Evolutionary conservation across 2,113 vertebrate genomes (phyloP), one percentile per base, ranked within the genome.

Genomic region (Accipiter virgatus): DNA sequence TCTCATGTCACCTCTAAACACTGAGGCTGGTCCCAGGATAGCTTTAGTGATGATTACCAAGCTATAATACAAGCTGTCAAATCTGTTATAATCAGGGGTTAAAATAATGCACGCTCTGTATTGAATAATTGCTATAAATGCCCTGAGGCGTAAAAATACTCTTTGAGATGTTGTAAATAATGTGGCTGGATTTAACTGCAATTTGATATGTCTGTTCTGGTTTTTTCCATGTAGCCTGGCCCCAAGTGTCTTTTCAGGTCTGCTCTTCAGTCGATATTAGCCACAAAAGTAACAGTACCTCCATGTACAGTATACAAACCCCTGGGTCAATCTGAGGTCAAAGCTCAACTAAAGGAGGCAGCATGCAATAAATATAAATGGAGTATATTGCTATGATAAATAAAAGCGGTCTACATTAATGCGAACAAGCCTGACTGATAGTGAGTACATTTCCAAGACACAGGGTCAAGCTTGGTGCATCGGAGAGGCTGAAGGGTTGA

Each of bases 111-210:
- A 86, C 50, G 66, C 36, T 68, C 52, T 40, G 23, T 68, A 72
- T 63, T 88, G 84, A 88, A 91, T 97, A 97, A 96, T 94, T 94
- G 70, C 73, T 82, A 52, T 59, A 93, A 95, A 94, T 81, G 86
- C 56, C 93, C 90, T 67, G 55, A 97, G 73, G 86, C 36, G 5
- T 88, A 92, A 94, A 95, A 93, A 77, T 94, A 59, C 50, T 91
- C 66, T 90, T 93, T 93, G 82, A 95, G 68, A 90, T 63, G 47
- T 75, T 80, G 59, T 62, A 92, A 94, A 84, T 85, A 95, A 86
- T 36, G 42, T 15, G 26, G 13, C 80, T 95, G 82, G 62, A 86
- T 97, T 90, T 96, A 86, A 91, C 36, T 92, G 36, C 62, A 88
- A 94, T 94, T 92, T 80, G 67, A 32, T 86, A 84, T 70, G 55